Evolutionary conservation across 1,140 invertebrate species (phyloP).

Genomic region (Heliconius congener): DNA sequence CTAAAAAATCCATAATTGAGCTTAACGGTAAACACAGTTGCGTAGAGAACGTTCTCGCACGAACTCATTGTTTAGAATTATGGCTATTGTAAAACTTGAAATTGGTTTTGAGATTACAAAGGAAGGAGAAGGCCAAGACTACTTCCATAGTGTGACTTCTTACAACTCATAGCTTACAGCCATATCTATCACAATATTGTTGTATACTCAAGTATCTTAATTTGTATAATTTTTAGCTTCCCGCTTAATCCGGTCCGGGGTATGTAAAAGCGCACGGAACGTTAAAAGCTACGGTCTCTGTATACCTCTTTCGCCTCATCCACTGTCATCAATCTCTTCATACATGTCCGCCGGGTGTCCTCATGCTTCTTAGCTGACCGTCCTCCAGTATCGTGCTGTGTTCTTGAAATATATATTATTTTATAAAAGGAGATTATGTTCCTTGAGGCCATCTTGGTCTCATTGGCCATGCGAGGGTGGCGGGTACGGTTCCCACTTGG

Average conservation of each 20-base stretch:
- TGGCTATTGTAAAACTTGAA: slow-evolving; percentile 17
- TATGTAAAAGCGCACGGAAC: neutral
- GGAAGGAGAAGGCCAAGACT: neutral
- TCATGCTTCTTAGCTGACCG: neutral
- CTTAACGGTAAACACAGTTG: neutral
- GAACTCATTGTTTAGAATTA: slow-evolving; percentile 15
- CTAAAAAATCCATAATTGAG: neutral
- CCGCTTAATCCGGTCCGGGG: neutral
- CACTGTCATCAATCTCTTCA: no score
- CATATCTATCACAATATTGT: neutral
- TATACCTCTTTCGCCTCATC: no score
- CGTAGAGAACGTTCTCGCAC: neutral
- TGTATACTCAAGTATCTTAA: neutral
- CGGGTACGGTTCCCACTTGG: no score
- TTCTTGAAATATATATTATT: no score
- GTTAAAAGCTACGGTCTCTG: neutral
- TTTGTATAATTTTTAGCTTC: neutral
- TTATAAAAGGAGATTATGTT: no score
- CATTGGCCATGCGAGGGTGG: no score
- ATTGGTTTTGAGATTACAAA: slow-evolving; percentile 22
- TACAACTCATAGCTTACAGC: neutral
- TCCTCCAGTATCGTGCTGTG: no score
- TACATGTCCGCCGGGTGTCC: no score
- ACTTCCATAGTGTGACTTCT: neutral
- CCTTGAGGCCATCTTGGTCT: no score